phyloP scores from a whole-genome alignment of 1,140 invertebrate species.

The Trichonephila inaurata region DNA sequence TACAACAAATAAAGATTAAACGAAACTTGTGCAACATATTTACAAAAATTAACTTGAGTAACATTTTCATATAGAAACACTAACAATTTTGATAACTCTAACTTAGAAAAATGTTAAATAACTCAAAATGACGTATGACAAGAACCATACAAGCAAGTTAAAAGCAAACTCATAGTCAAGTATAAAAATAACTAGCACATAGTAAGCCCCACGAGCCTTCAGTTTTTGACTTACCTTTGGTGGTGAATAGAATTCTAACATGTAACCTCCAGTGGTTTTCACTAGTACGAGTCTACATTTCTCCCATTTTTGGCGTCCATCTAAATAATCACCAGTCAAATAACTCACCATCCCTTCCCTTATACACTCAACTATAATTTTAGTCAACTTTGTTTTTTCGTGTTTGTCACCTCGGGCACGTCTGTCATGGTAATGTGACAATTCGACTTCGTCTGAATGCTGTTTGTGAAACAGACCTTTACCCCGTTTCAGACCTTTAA shows the following conservation, averaged over 20 bases:
- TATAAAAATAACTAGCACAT: background rate
- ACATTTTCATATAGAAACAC: no score
- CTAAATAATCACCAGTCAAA: conserved; percentile 91
- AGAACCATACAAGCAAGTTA: background rate
- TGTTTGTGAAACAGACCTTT: conserved; percentile 94
- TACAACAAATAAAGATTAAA: no score
- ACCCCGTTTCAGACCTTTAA: conserved; percentile 91
- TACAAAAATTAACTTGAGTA: no score
- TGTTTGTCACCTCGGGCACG: conserved; percentile 83
- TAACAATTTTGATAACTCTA: no score
- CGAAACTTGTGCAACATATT: no score
- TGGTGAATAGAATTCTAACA: conserved; percentile 97
- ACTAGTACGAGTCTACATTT: conserved; percentile 93
- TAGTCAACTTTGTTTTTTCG: conserved; percentile 91
- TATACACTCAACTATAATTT: conserved; percentile 94
- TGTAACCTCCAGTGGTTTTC: conserved; percentile 94
- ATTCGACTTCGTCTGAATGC: conserved; percentile 92
- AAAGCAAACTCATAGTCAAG: background rate
- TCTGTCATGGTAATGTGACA: conserved; percentile 83
- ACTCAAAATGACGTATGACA: no score
- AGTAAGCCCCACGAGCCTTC: background rate
- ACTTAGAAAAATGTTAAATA: no score
- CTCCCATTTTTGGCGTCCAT: conserved; percentile 96
- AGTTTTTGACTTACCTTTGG: conserved; percentile 86
- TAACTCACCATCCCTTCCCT: conserved; percentile 97